A percentile compares a stretch with the other conserved stretches of the same genome.
Evolutionary conservation across 1,140 invertebrate genomes (phyloP).

Genomic region (Grapholita molesta): DNA sequence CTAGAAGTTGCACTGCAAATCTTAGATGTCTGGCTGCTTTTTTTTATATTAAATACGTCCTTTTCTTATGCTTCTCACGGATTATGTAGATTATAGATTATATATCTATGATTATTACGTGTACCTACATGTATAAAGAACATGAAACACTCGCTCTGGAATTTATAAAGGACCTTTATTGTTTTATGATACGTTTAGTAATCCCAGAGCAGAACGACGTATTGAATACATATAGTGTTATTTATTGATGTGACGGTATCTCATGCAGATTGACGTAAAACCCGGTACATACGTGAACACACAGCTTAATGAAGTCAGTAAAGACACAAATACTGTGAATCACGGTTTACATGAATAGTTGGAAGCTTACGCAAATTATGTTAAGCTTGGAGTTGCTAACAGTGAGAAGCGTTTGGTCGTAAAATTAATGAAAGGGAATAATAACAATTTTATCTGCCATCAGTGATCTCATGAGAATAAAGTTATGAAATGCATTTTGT

Average conservation of each 20-base stretch:
- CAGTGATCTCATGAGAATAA: not conserved
- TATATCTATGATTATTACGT: conserved; percentile 8
- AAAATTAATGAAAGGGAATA: not conserved
- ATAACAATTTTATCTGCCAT: not conserved
- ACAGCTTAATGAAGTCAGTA: not conserved
- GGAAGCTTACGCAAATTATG: not conserved
- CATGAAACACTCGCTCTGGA: not conserved
- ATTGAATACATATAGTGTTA: conserved; percentile 1
- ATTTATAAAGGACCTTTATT: conserved; percentile 6
- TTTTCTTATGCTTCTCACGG: not conserved
- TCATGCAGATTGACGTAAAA: conserved; percentile 13
- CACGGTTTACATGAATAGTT: not conserved
- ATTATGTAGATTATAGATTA: not conserved
- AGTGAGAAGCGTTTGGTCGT: not conserved
- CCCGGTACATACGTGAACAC: conserved; percentile 2
- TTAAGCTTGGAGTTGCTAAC: not conserved
- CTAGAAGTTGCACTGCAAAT: not conserved
- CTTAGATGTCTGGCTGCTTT: no score
- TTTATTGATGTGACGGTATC: conserved; percentile 7
- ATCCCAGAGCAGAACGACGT: not conserved
- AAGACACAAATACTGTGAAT: not conserved
- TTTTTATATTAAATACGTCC: not conserved
- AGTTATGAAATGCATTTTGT: no score
- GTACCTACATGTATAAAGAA: not conserved
- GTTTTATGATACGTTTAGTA: conserved; percentile 7